Base-by-base conservation (phyloP, 2,888 invertebrate genomes). In the Odontocerum albicorne region DNA sequence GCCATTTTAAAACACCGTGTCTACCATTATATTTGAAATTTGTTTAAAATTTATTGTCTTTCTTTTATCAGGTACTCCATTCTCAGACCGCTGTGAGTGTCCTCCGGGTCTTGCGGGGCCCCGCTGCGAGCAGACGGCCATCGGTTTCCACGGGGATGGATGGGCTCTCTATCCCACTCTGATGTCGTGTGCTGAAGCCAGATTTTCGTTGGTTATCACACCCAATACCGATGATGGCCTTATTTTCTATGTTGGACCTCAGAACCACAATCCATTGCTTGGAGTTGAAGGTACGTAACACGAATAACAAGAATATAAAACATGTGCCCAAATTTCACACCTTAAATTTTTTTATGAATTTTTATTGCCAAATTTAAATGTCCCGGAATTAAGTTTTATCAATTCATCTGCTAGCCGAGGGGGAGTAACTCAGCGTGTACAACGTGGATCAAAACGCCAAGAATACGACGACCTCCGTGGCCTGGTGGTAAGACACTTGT, bases 131-230 rank as follows among this genome's bases (percentile, higher is more conserved):
- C 83, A 90, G 59, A 86, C 92, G 1, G 86, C 88, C 0, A 86
- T 96, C 61, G 90, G 91, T 15, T 97, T 97, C 75, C 83, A 83
- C 59, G 92, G 94, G n/a, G 84, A 87, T 64, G 94, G 96, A 7
- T 97, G 90, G 84, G 96, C 96, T 0, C 87, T 97, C 81, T 96
- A 94, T 76, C 86, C 89, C 0, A 83, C 94, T 0, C 85, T 95
- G 22, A 87, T 91, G 22, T 86, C 92, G 3, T 97, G 97, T 70
- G 87, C 88, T 61, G 87, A 89, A 52, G 89, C 92, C 0, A 85
- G 84, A 63, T 85, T 96, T 52, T 86, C 87, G 17, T 69, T 98
- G 53, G 90, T 92, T 62, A 82, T 98, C 64, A 83, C 87, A 33
- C 87, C 97, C 0, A 81, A 84, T 63, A 77, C 80, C 19, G 84